phyloP scores from a whole-genome alignment of 2,113 vertebrate species.

The Antigone vipio region DNA sequence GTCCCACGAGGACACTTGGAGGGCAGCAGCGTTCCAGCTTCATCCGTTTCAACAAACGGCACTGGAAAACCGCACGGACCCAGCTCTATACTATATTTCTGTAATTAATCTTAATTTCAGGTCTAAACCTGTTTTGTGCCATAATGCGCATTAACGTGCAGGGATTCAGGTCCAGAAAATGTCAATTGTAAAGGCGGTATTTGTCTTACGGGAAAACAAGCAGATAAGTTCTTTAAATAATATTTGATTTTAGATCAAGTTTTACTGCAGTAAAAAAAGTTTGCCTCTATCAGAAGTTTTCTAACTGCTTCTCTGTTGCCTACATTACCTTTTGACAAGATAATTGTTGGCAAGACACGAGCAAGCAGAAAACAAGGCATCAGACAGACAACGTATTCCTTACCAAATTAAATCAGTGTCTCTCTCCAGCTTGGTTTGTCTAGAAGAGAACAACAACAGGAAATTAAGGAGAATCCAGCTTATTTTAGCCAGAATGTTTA shows the following conservation, averaged over 20 bases:
- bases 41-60: not conserved
- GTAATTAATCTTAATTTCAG: not conserved
- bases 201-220: not conserved
- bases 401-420: constrained; percentile 60
- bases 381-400: constrained; percentile 35
- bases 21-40: not conserved
- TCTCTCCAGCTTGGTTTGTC: constrained; percentile 48
- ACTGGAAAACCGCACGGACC: not conserved
- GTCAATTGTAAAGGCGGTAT: not conserved
- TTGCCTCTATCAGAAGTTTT: constrained; percentile 34
- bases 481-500: not conserved
- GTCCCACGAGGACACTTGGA: not conserved
- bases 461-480: not conserved
- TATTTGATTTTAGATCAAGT: constrained; percentile 1
- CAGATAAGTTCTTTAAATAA: not conserved
- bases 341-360: constrained; percentile 61
- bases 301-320: constrained; percentile 15
- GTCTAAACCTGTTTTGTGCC: not conserved
- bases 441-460: constrained; percentile 8
- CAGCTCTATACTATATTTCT: not conserved
- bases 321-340: constrained; percentile 62
- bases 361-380: constrained; percentile 54
- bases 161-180: not conserved
- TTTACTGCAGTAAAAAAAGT: not conserved
- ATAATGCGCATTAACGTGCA: not conserved